These are phyloP conservation scores for Smittia aterrima DNA, from an alignment of 2,888 invertebrate species.

Conservation along the genomic window DNA sequence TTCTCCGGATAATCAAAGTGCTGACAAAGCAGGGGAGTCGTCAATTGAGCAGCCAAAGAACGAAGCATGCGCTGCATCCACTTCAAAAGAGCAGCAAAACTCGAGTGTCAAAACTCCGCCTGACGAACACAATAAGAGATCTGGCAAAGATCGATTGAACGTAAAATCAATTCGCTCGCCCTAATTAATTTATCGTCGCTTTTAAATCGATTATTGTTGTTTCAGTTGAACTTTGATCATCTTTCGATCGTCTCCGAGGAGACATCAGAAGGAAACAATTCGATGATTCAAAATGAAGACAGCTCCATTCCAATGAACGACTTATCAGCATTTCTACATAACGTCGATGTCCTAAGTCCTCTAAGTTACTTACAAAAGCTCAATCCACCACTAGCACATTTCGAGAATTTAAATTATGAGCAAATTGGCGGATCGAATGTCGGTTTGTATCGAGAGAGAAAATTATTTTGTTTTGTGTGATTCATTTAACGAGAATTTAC, in stretches of 20 bases:
- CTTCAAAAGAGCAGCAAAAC: conserved; percentile 8
- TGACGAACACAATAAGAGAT: conserved; percentile 25
- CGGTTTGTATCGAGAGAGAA: neutral
- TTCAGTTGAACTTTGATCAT: conserved; percentile 62
- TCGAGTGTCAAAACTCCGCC: conserved; percentile 41
- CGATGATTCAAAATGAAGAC: conserved; percentile 11
- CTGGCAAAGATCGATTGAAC: conserved; percentile 45
- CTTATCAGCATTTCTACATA: conserved; percentile 31
- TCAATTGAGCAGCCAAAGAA: conserved; percentile 43
- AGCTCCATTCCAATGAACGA: conserved; percentile 27
- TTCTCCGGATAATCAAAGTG: neutral
- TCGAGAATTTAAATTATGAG: conserved; percentile 52
- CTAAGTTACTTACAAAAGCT: conserved; percentile 49
- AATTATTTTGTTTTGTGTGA: neutral
- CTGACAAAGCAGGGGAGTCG: conserved; percentile 44
- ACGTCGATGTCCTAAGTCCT: conserved; percentile 37
- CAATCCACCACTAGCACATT: conserved; percentile 52
- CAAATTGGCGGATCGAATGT: conserved; percentile 46
- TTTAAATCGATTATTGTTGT: conserved; percentile 1
- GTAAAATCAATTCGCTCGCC: conserved; percentile 45
- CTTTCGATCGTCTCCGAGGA: conserved; percentile 62
- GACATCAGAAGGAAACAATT: neutral
- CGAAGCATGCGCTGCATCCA: conserved; percentile 11
- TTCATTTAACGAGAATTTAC: neutral
- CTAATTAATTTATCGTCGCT: neutral